These are phyloP conservation scores for Numenius phaeopus DNA, from an alignment of 2,797 vertebrate genomes.

Conservation along the genomic window DNA sequence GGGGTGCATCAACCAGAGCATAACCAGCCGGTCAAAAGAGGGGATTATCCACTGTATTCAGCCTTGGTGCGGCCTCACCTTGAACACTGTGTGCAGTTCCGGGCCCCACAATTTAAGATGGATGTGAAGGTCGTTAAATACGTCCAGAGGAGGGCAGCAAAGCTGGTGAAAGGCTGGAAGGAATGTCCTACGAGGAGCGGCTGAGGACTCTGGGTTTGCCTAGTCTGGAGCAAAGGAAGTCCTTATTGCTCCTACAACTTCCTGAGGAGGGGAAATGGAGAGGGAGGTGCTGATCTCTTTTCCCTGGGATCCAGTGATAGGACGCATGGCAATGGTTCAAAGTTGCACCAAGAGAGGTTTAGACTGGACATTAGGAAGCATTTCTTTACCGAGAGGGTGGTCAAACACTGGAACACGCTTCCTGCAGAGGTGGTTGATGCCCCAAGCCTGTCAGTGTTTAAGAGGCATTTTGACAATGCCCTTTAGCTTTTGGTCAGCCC, in stretches of 20 bases:
- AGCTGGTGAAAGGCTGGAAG: not conserved
- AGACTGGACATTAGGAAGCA: not conserved
- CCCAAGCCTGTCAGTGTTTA: not conserved
- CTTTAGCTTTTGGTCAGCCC: not conserved
- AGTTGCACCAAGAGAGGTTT: not conserved
- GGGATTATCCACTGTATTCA: not conserved
- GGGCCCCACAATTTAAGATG: not conserved
- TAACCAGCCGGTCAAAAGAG: not conserved
- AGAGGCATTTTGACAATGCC: not conserved
- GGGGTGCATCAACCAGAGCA: not conserved
- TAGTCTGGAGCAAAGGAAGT: not conserved
- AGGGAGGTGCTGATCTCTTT: not conserved
- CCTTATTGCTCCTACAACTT: not conserved
- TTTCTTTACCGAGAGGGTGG: not conserved
- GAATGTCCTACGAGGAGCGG: not conserved
- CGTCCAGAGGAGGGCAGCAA: not conserved
- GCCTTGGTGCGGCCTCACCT: not conserved
- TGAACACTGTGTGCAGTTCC: not conserved
- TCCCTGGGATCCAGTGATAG: not conserved
- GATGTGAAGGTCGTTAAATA: not conserved
- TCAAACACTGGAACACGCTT: not conserved
- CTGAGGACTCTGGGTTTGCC: not conserved
- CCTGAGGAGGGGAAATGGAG: not conserved
- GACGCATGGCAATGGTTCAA: not conserved
- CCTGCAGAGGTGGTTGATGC: not conserved